Evolutionary conservation across 2,888 invertebrate genomes (phyloP), one percentile per base, ranked within the genome.

Genomic region (Mimas tiliae): DNA sequence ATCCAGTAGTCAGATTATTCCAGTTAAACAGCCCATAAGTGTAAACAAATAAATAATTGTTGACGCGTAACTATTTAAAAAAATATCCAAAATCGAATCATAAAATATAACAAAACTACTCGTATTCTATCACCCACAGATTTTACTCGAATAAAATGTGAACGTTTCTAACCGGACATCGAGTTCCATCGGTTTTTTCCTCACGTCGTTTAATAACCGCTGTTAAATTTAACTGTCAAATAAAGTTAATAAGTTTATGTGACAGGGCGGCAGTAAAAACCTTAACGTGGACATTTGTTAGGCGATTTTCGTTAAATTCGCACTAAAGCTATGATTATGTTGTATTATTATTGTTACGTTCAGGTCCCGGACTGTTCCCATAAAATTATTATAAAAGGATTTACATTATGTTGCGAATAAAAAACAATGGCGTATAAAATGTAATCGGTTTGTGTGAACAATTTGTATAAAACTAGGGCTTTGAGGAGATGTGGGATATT

Each of bases 231-330:
- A 84, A 86, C 80, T 83, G 82, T 84, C 85, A 76, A 82, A 90
- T 90, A 90, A 91, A 90, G 74, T 88, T 85, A 85, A 86, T 87
- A 85, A 83, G 83, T 91, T 91, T 91, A 91, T 88, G 87, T 74
- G 88, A 82, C 83, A 76, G 74, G 67, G 69, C 55, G 76, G 82
- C 72, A 78, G 80, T 89, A 83, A 90, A 86, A 87, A 79, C 76
- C 78, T 80, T 74, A 74, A 73, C 77, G 73, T 81, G 55, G 85
- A 83, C 85, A 69, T 84, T 84, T 82, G 82, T 82, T 82, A 74
- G 78, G 71, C 73, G 76, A 81, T 86, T 85, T 78, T 78, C 74
- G 73, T 72, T 82, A 83, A 84, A 78, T 84, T 83, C 72, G 79
- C 79, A 73, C 78, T 75, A 79, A 76, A 73, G 68, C 80, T 82